Conservation (phyloP, 1,140 invertebrate genomes). For the Diuraphis noxia region DNA sequence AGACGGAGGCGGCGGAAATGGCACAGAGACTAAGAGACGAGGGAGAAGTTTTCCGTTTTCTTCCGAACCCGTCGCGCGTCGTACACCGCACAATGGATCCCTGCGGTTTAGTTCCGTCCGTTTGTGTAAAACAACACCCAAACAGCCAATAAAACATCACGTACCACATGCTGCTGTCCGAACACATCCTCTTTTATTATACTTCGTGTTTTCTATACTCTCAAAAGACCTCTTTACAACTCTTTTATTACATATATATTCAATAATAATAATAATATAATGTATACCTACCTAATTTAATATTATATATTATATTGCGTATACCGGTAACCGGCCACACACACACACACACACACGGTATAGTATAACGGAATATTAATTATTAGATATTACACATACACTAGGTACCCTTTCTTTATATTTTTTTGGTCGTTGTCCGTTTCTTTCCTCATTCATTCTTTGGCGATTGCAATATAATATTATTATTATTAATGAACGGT, state of each 20-base stretch:
- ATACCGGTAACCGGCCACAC: not conserved
- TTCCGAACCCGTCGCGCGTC: not conserved
- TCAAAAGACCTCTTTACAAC: conserved; percentile 44
- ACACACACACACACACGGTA: not conserved
- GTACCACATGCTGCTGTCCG: conserved; percentile 51
- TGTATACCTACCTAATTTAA: conserved; percentile 43
- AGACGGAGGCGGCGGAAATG: conserved; percentile 18
- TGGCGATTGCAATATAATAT: not conserved
- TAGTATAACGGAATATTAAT: not conserved
- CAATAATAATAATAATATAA: not conserved
- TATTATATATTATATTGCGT: not conserved
- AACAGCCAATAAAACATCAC: conserved; percentile 52
- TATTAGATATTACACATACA: not conserved
- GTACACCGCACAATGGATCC: conserved; percentile 8
- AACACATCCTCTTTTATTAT: conserved; percentile 49
- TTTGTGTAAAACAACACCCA: conserved; percentile 52
- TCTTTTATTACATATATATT: conserved; percentile 12
- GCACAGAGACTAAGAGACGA: not conserved
- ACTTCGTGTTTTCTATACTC: not conserved
- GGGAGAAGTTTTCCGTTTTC: conserved; percentile 42
- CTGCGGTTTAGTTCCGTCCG: conserved; percentile 42
- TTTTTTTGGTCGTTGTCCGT: not conserved
- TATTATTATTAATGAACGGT: not conserved
- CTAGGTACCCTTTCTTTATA: not conserved
- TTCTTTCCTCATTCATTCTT: not conserved